Evolutionary conservation across 2,797 vertebrate genomes (phyloP).

Genomic region (Champsocephalus esox): DNA sequence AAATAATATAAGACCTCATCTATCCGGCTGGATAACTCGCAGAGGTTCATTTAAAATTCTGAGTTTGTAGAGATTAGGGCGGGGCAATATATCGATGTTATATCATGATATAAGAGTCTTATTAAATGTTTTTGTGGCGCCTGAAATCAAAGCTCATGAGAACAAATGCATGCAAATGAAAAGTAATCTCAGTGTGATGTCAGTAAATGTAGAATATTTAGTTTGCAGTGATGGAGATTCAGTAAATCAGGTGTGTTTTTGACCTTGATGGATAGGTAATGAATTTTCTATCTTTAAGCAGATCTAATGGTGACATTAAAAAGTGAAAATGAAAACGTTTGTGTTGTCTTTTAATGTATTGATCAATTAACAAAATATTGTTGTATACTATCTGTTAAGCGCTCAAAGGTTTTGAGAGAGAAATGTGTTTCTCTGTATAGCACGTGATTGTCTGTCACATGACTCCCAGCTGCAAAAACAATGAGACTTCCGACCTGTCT

Average conservation of each 20-base stretch:
- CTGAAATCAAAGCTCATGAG: neutral
- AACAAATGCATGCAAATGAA: neutral
- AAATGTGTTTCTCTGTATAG: neutral
- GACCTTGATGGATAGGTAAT: too few relatives aligned
- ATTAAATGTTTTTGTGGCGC: neutral
- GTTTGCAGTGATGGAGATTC: neutral
- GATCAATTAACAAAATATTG: neutral
- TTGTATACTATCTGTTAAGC: neutral
- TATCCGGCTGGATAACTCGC: too few relatives aligned
- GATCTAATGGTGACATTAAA: constrained; percentile 14
- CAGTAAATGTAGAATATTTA: too few relatives aligned
- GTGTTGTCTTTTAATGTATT: neutral
- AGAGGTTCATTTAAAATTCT: neutral
- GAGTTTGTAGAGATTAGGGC: neutral
- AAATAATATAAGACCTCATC: too few relatives aligned
- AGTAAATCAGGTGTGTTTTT: neutral
- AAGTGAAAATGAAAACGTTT: neutral
- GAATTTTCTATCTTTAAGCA: neutral
- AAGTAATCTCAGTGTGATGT: neutral
- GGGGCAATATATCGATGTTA: too few relatives aligned
- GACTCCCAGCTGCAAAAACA: neutral
- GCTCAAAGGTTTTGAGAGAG: neutral
- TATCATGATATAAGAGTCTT: too few relatives aligned
- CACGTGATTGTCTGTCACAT: constrained; percentile 21
- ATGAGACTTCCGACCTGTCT: neutral